Percentiles rank a stretch among this genome's conserved stretches.
Conservation (phyloP, 37 sponge, comb jelly and placozoan genomes). For the Tethya wilhelma region DNA sequence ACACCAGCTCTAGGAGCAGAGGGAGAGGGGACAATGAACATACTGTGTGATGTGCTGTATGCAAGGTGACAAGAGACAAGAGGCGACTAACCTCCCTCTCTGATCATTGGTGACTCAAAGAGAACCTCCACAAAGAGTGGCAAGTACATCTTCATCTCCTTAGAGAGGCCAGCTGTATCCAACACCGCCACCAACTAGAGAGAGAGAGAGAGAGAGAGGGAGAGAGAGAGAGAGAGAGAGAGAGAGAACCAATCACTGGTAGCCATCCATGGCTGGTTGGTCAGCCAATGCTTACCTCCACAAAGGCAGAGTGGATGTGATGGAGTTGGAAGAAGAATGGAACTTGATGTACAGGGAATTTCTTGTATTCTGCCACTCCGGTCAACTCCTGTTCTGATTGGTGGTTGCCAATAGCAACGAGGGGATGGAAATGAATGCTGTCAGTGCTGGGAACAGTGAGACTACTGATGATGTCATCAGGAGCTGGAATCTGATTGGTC, state of each 20-base stretch:
- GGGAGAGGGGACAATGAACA: neutral
- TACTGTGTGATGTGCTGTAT: neutral
- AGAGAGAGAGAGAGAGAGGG: neutral
- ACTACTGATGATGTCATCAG: constrained; percentile 37
- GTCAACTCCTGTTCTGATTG: neutral
- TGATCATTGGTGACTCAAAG: constrained; percentile 82
- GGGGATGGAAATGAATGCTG: constrained; percentile 68
- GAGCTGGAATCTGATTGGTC: constrained; percentile 62
- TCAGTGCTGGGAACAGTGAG: constrained; percentile 64
- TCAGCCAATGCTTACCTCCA: constrained; percentile 48
- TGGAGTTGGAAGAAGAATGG: constrained; percentile 80
- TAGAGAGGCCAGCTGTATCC: constrained; percentile 62
- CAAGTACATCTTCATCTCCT: constrained; percentile 36
- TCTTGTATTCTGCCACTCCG: constrained; percentile 6
- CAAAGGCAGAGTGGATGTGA: constrained; percentile 80
- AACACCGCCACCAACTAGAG: constrained; percentile 65
- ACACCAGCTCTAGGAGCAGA: constrained; percentile 43
- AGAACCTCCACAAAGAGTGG: constrained; percentile 72
- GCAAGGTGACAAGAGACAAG: neutral
- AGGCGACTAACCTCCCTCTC: constrained; percentile 74
- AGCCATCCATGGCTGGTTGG: neutral
- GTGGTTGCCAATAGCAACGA: constrained; percentile 47
- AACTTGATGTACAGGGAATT: constrained; percentile 49
- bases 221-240: neutral
- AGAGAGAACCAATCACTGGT: neutral